Evolutionary conservation across 2,113 vertebrate species (phyloP).

Genomic region (Menidia beryllina): DNA sequence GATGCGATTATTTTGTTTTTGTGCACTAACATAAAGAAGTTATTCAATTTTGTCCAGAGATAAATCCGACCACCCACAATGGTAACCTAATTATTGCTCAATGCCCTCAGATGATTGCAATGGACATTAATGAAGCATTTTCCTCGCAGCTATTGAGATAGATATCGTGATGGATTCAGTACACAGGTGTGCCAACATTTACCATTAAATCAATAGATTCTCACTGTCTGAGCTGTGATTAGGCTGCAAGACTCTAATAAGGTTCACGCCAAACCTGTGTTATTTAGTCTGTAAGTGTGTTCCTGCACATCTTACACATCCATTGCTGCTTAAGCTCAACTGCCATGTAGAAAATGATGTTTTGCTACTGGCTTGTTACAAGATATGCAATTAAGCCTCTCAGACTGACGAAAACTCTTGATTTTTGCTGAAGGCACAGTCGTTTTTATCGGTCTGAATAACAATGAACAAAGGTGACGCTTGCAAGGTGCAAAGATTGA

Average conservation of each 20-base stretch:
- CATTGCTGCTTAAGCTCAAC: conserved; percentile 39
- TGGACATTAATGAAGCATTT: conserved; percentile 79
- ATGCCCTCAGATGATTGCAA: conserved; percentile 73
- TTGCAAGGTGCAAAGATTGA: conserved; percentile 26
- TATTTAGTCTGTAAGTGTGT: conserved; percentile 28
- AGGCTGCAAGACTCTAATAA: conserved; percentile 72
- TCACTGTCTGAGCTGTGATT: conserved; percentile 77
- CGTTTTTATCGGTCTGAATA: conserved; percentile 56
- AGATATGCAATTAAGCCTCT: conserved; percentile 78
- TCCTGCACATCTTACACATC: conserved; percentile 1
- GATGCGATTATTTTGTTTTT: background rate
- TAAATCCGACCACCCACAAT: conserved; percentile 53
- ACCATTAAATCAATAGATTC: conserved; percentile 79
- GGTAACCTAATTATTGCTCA: conserved; percentile 71
- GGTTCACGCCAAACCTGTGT: conserved; percentile 62
- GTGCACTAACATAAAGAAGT: conserved; percentile 2
- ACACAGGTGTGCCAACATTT: conserved; percentile 76
- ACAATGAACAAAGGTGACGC: conserved; percentile 16
- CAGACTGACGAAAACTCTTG: conserved; percentile 54
- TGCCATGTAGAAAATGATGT: conserved; percentile 26
- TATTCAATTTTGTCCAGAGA: conserved; percentile 50
- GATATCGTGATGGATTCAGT: conserved; percentile 73
- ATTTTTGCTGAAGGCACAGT: conserved; percentile 65
- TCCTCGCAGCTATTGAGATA: conserved; percentile 75
- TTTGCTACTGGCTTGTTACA: conserved; percentile 59